Conservation (phyloP, 2,797 vertebrate genomes). For the Pseudotriccus pelzelni region DNA sequence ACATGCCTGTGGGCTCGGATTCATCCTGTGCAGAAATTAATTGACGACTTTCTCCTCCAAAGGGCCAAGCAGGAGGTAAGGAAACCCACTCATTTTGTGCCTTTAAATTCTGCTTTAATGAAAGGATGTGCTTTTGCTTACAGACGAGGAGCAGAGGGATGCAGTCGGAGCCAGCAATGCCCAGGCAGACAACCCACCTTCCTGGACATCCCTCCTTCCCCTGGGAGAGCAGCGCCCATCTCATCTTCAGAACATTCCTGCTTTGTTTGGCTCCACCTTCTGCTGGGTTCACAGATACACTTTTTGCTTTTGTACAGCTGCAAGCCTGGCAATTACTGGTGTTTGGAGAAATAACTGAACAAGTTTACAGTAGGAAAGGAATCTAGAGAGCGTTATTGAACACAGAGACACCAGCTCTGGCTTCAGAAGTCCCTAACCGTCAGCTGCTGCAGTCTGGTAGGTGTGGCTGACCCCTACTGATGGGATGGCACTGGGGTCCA, state of each 20-base stretch:
- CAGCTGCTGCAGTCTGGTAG: background rate
- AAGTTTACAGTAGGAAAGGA: background rate
- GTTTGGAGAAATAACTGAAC: background rate
- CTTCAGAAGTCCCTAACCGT: background rate
- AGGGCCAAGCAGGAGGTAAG: background rate
- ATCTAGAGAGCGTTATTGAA: background rate
- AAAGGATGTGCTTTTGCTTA: background rate
- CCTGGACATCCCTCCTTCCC: background rate
- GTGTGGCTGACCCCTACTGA: background rate
- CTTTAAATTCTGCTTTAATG: background rate
- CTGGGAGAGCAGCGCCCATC: fast-evolving
- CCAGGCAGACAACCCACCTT: background rate
- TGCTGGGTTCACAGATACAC: background rate
- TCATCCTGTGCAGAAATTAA: background rate
- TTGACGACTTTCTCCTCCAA: background rate
- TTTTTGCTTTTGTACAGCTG: background rate
- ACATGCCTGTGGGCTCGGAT: background rate
- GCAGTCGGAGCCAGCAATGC: background rate
- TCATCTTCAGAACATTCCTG: background rate
- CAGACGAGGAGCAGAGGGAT: background rate
- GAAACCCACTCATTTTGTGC: background rate
- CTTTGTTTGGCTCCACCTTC: background rate
- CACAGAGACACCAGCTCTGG: background rate
- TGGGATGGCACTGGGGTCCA: background rate
- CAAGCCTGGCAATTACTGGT: background rate